Conservation (phyloP, 2,888 invertebrate genomes). For the Pilophorus perplexus region DNA sequence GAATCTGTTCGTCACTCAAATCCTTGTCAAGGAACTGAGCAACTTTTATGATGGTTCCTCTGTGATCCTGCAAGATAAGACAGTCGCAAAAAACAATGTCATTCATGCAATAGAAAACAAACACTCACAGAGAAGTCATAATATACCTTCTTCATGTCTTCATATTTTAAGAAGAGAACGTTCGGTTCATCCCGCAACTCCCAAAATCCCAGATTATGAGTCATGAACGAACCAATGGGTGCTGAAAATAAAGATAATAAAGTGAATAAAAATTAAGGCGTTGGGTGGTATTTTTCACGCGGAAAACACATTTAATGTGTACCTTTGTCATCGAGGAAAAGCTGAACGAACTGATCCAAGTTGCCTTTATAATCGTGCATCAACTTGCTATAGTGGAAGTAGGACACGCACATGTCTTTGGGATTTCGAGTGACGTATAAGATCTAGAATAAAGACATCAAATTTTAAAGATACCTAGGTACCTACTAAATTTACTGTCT, state of each 20-base stretch:
- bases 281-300: too few species aligned
- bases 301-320: too few species aligned
- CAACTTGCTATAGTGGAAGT: conserved; percentile 75
- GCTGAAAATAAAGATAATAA: conserved; percentile 48
- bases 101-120: too few species aligned
- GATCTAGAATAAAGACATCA: conserved; percentile 58
- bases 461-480: not conserved
- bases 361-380: conserved; percentile 61
- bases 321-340: conserved; percentile 66
- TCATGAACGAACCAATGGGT: conserved; percentile 59
- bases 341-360: conserved; percentile 73
- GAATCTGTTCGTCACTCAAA: conserved; percentile 65
- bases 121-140: too few species aligned
- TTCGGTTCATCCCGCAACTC: conserved; percentile 66
- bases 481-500: not conserved
- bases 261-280: not conserved
- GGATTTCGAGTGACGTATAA: conserved; percentile 86
- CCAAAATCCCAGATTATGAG: conserved; percentile 62
- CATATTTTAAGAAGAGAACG: conserved; percentile 74
- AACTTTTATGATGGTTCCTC: conserved; percentile 64
- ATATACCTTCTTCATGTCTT: conserved; percentile 67
- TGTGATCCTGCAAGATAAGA: conserved; percentile 60
- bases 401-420: conserved; percentile 86
- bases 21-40: conserved; percentile 69
- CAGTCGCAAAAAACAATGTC: too few species aligned